Conservation (phyloP, 1,140 invertebrate genomes). For the Dysdera silvatica region DNA sequence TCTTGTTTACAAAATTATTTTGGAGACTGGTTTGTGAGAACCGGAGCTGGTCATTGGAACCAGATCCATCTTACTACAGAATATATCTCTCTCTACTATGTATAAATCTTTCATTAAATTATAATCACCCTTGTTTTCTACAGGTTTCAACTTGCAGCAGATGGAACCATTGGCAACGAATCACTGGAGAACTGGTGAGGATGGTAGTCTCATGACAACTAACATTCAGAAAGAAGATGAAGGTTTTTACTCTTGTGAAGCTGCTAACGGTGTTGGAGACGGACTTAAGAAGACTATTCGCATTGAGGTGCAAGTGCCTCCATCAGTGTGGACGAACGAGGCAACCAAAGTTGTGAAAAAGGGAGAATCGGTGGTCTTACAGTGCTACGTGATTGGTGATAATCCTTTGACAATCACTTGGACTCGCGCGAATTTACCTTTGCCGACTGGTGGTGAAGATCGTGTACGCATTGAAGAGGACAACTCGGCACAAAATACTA, state of each 20-base stretch:
- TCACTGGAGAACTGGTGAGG: constrained; percentile 17
- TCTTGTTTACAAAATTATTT: no score
- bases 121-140: background rate
- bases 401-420: constrained; percentile 25
- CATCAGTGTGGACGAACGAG: constrained; percentile 1
- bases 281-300: constrained; percentile 18
- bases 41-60: no score
- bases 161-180: constrained; percentile 4
- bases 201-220: constrained; percentile 12
- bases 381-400: constrained; percentile 21
- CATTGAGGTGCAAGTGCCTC: constrained; percentile 28
- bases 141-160: constrained; percentile 22
- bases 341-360: constrained; percentile 1
- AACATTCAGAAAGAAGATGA: constrained; percentile 24
- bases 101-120: no score
- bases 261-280: constrained; percentile 23
- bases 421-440: constrained; percentile 17
- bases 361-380: background rate
- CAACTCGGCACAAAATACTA: constrained; percentile 2
- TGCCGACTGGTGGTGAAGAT: constrained; percentile 21
- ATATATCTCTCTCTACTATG: no score
- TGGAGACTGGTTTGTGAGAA: no score
- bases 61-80: no score
- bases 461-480: constrained; percentile 11
- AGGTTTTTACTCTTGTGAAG: constrained; percentile 26